phyloP scores from a whole-genome alignment of 2,888 invertebrate genomes.

The Hedya salicella region DNA sequence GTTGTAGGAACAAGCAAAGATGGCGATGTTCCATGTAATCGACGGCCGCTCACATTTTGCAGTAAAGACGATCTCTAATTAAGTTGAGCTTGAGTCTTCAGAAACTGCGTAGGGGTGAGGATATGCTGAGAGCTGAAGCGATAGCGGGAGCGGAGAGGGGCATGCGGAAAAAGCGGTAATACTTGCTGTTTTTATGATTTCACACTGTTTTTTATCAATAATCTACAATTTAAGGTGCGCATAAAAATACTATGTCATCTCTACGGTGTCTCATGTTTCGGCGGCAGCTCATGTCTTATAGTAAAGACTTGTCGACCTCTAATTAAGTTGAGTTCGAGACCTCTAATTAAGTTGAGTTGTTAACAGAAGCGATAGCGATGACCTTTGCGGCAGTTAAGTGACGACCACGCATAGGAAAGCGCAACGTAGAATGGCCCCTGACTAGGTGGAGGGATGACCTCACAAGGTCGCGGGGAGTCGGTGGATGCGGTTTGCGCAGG shows the following conservation, averaged over 20 bases:
- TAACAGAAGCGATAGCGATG: slow-evolving; percentile 10
- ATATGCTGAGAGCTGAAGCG: background rate
- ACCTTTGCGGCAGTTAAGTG: no score
- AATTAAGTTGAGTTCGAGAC: slow-evolving; percentile 34
- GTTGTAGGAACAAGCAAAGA: slow-evolving; percentile 2
- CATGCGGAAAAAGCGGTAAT: no score
- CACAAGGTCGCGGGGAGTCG: no score
- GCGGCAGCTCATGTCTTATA: slow-evolving; percentile 21
- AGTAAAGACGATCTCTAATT: slow-evolving; percentile 41
- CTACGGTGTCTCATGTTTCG: no score
- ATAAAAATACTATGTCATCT: no score
- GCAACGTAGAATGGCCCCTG: no score
- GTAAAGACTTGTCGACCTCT: slow-evolving; percentile 39
- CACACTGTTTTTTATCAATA: no score
- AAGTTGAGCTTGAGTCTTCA: slow-evolving; percentile 32
- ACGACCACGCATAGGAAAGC: no score
- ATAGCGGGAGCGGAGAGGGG: slow-evolving; percentile 4
- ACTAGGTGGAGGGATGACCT: no score
- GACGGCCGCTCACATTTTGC: slow-evolving; percentile 18
- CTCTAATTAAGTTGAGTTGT: slow-evolving; percentile 4
- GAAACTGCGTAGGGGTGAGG: slow-evolving; percentile 10
- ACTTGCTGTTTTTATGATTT: no score
- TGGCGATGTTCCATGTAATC: slow-evolving; percentile 16
- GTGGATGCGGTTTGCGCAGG: no score
- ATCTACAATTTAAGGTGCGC: no score